Percentiles rank a stretch among this genome's conserved stretches.
Evolutionary conservation across 1,140 invertebrate genomes (phyloP).

Genomic region (Drosophila burlai): DNA sequence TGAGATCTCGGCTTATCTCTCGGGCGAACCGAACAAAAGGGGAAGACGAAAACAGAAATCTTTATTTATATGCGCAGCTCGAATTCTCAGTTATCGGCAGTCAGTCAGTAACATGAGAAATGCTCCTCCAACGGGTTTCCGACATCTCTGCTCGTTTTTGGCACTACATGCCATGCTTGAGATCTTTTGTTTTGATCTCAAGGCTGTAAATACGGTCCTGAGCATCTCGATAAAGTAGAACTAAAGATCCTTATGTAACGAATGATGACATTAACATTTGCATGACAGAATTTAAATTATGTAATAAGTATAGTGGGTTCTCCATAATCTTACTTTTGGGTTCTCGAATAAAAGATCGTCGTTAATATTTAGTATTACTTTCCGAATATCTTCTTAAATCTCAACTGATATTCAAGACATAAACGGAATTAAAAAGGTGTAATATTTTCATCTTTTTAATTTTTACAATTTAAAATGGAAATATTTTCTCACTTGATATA

Average conservation of each 20-base stretch:
- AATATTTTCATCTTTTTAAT: neutral
- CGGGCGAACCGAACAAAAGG: constrained; percentile 23
- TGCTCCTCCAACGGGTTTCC: constrained; percentile 50
- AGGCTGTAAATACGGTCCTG: constrained; percentile 15
- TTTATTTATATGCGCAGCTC: constrained; percentile 65
- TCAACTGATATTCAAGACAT: neutral
- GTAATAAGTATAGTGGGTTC: neutral
- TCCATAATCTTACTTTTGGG: neutral
- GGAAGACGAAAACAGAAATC: constrained; percentile 45
- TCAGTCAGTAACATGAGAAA: constrained; percentile 63
- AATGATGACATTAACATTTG: neutral
- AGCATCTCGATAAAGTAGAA: constrained; percentile 20
- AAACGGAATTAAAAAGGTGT: neutral
- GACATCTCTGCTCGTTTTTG: constrained; percentile 30
- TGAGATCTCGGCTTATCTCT: constrained; percentile 56
- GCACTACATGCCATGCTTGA: constrained; percentile 12
- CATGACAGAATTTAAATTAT: neutral
- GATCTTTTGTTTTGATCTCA: constrained; percentile 37
- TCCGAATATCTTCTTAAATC: neutral
- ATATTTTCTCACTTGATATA: neutral
- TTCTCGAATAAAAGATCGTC: neutral
- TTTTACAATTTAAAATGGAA: neutral
- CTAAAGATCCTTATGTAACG: constrained; percentile 3
- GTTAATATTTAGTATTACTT: neutral
- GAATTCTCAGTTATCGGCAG: constrained; percentile 66